Base-by-base conservation (phyloP, 2,797 vertebrate species). In the Pangasius sanitwongsei region DNA sequence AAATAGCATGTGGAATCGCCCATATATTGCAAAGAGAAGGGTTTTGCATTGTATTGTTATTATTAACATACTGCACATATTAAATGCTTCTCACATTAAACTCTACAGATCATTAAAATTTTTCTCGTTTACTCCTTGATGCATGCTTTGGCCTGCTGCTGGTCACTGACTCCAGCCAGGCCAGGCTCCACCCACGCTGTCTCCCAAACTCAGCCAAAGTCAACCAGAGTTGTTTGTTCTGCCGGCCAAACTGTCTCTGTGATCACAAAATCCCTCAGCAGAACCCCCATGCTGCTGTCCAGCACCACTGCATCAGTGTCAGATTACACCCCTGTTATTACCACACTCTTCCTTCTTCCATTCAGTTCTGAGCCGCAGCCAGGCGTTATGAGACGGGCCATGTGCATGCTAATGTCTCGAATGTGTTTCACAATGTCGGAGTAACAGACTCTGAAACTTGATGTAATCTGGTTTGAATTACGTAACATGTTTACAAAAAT, bases 301-400 rank as follows among this genome's bases (percentile, higher is more conserved):
- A 80, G n/a, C 28, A 15, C 86, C 88, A 86, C 88, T 93, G 93
- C 91, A 94, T 92, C 83, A 31, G 91, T 92, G 86, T 93, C 90
- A 94, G 91, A 93, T 95, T 93, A 93, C 93, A 93, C 91, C 91
- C 84, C 75, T 88, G 86, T 90, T 91, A 92, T 93, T 91, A 90
- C 83, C 84, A 85, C 88, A 86, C 75, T 90, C 80, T 31, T 87
- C 91, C 67, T 91, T 85, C 53, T 94, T 92, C 91, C 86, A 50
- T 84, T 65, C 25, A 86, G 82, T 65, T 55, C 82, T 48, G 69
- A 89, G 57, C 86, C 41, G 84, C 90, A 86, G 85, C 75, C 55
- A 57, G 86, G 84, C 28, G 67, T 81, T 67, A 75, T 84, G 87
- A 91, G 89, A 50, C 28, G 23, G 44, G 84, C 78, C 77, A 83